Conservation (phyloP, 2,888 invertebrate genomes). For the Magallana nippona region DNA sequence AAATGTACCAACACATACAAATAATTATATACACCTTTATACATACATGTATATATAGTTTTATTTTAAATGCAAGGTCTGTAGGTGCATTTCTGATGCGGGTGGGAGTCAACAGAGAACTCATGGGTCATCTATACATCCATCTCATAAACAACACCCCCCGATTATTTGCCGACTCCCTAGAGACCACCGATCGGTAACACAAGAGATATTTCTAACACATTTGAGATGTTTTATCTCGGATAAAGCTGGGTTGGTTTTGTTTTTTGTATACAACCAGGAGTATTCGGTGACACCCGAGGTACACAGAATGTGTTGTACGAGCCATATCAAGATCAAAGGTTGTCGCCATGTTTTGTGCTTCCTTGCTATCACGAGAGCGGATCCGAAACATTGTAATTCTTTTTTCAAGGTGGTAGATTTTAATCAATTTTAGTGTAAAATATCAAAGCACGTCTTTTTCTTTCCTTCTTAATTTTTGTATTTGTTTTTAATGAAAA, state of each 20-base stretch:
- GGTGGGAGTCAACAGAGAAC: background rate
- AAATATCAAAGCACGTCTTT: background rate
- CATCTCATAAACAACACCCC: no score
- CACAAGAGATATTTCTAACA: background rate
- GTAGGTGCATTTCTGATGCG: background rate
- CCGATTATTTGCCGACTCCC: background rate
- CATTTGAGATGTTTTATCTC: background rate
- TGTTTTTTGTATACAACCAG: background rate
- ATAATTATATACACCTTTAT: no score
- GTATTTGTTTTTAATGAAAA: no score
- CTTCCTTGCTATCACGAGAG: background rate
- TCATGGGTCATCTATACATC: no score
- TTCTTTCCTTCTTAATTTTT: no score
- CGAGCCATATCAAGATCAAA: background rate
- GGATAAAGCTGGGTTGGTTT: background rate
- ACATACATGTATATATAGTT: no score
- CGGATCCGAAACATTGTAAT: background rate
- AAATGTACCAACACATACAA: no score
- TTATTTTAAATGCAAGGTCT: no score
- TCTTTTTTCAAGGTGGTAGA: slow-evolving; percentile 2
- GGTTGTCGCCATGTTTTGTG: background rate
- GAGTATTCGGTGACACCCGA: background rate
- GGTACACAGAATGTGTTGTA: background rate
- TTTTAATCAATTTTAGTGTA: background rate
- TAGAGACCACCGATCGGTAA: background rate